phyloP scores from a whole-genome alignment of 2,113 vertebrate genomes.

The Campylomormyrus numenius region DNA sequence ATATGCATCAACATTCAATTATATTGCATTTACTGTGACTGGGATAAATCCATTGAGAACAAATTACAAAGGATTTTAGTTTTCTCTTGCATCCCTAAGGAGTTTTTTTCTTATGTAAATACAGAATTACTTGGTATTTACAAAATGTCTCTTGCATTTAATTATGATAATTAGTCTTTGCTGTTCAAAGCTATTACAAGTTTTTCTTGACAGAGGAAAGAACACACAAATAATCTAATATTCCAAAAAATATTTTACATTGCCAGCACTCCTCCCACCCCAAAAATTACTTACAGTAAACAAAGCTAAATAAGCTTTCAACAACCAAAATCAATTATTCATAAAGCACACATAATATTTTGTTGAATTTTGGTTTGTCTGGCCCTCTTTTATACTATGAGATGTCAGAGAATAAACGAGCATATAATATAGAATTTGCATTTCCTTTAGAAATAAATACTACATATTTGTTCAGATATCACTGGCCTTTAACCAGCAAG shows the following conservation, averaged over 20 bases:
- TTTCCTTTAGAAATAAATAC: not conserved
- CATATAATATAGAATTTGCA: not conserved
- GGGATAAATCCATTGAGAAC: conserved; percentile 58
- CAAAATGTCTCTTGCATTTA: conserved; percentile 51
- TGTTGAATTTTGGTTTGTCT: not conserved
- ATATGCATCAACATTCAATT: conserved; percentile 37
- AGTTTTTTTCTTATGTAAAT: conserved; percentile 61
- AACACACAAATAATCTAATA: not conserved
- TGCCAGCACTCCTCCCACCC: not conserved
- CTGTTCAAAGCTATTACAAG: conserved; percentile 42
- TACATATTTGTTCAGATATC: not conserved
- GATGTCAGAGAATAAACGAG: not conserved
- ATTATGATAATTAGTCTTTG: conserved; percentile 51
- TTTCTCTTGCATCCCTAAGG: conserved; percentile 60
- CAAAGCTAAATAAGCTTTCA: not conserved
- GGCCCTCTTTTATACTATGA: not conserved
- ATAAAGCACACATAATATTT: not conserved
- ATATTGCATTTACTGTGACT: conserved; percentile 60
- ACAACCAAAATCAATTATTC: conserved; percentile 10
- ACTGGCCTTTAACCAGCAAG: not conserved
- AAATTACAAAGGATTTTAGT: conserved; percentile 60
- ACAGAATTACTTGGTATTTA: conserved; percentile 59
- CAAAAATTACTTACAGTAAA: conserved; percentile 8
- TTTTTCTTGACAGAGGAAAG: conserved; percentile 14
- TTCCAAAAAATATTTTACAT: conserved; percentile 9